Evolutionary conservation across 2,113 vertebrate species (phyloP).

Genomic region (Nerophis lumbriciformis): DNA sequence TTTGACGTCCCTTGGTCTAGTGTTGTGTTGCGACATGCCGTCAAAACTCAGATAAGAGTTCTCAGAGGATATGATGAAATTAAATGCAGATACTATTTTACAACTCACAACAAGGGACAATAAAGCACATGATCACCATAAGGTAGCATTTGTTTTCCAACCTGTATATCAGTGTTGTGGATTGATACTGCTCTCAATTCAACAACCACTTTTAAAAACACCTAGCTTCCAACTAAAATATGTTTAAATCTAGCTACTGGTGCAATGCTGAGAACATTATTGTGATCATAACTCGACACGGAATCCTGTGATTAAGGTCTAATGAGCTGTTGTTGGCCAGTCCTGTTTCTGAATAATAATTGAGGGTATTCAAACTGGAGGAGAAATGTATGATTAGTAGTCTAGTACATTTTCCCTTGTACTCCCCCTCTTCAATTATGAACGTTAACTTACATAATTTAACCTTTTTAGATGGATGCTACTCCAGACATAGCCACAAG

Average conservation of each 20-base stretch:
- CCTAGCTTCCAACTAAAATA: background rate
- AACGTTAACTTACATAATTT: conserved; percentile 22
- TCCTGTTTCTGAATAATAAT: conserved; percentile 14
- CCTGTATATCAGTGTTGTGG: background rate
- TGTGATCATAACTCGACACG: conserved; percentile 17
- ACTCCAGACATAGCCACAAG: conserved; percentile 23
- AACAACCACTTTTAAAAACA: background rate
- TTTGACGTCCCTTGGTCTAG: too few relatives aligned
- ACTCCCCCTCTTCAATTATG: conserved; percentile 8
- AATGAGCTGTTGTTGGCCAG: conserved; percentile 11
- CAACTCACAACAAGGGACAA: background rate
- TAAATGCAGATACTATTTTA: background rate
- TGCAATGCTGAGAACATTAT: conserved; percentile 1
- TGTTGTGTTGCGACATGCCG: too few relatives aligned
- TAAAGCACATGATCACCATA: background rate
- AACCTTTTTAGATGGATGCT: conserved; percentile 11
- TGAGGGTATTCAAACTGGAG: conserved; percentile 10
- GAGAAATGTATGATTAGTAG: conserved; percentile 18
- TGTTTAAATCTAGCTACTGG: conserved; percentile 4
- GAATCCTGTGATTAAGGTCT: conserved; percentile 14
- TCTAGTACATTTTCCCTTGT: conserved; percentile 2
- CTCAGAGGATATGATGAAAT: background rate
- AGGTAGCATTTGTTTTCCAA: background rate
- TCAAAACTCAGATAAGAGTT: background rate
- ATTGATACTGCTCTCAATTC: background rate